Evolutionary conservation across 2,797 vertebrate genomes (phyloP).

Genomic region (Phrynocephalus forsythii): DNA sequence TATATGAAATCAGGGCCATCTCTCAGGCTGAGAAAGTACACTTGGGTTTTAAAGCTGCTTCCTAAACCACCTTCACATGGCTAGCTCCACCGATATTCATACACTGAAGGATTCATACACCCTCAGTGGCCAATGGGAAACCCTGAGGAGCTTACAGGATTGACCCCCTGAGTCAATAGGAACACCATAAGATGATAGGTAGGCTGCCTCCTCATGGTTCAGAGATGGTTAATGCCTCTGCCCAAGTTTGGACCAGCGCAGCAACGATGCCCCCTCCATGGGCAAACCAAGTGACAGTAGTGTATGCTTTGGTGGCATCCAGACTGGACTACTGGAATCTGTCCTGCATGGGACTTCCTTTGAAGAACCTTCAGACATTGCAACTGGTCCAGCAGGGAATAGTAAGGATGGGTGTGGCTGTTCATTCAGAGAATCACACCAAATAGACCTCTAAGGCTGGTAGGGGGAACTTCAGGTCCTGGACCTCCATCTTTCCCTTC

Average conservation of each 20-base stretch:
- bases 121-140: background rate
- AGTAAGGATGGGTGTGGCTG: background rate
- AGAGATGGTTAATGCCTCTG: background rate
- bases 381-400: background rate
- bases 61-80: too few species aligned
- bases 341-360: background rate
- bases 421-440: background rate
- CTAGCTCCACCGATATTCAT: too few species aligned
- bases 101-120: too few species aligned
- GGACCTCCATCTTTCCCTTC: too few species aligned
- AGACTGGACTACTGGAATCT: background rate
- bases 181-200: background rate
- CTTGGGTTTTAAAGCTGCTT: too few species aligned
- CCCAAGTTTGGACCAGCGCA: background rate
- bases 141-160: background rate
- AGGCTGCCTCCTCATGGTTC: background rate
- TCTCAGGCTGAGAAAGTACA: too few species aligned
- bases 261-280: background rate
- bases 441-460: background rate
- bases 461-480: background rate
- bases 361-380: background rate
- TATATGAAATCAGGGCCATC: too few species aligned
- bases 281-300: background rate
- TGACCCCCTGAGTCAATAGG: background rate
- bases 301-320: background rate